These are phyloP conservation scores for Amblyjoppa proteus DNA, from an alignment of 2,888 invertebrate species.

Conservation along the genomic window DNA sequence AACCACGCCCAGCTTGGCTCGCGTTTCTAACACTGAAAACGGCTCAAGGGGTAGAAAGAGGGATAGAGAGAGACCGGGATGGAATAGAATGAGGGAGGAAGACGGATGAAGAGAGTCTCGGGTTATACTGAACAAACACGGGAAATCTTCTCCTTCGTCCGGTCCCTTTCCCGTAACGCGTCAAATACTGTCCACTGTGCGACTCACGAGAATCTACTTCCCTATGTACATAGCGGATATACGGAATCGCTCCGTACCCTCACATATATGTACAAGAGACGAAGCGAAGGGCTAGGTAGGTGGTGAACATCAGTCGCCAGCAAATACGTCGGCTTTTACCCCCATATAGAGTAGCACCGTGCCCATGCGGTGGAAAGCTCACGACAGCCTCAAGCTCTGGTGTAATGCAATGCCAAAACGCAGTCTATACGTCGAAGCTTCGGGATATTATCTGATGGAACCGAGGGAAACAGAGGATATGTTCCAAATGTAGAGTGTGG, in stretches of 20 bases:
- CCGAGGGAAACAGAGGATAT: not conserved
- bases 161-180: not conserved
- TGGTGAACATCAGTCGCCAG: not conserved
- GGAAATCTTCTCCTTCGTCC: not conserved
- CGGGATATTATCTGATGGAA: constrained; percentile 3
- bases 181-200: constrained; percentile 8
- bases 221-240: constrained; percentile 16
- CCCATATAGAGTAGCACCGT: not conserved
- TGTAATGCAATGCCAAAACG: constrained; percentile 26
- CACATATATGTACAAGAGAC: not conserved
- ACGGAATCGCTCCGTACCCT: not conserved
- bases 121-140: constrained; percentile 20
- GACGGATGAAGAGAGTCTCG: not conserved
- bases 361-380: not conserved
- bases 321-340: not conserved
- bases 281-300: not conserved
- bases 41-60: not conserved
- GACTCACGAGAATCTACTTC: not conserved
- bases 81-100: not conserved
- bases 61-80: not conserved
- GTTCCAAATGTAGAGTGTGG: not conserved
- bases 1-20: constrained; percentile 58
- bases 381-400: not conserved
- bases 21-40: constrained; percentile 25
- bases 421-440: constrained; percentile 4